Evolutionary conservation across 2,113 vertebrate genomes (phyloP).

Genomic region (Menura novaehollandiae): DNA sequence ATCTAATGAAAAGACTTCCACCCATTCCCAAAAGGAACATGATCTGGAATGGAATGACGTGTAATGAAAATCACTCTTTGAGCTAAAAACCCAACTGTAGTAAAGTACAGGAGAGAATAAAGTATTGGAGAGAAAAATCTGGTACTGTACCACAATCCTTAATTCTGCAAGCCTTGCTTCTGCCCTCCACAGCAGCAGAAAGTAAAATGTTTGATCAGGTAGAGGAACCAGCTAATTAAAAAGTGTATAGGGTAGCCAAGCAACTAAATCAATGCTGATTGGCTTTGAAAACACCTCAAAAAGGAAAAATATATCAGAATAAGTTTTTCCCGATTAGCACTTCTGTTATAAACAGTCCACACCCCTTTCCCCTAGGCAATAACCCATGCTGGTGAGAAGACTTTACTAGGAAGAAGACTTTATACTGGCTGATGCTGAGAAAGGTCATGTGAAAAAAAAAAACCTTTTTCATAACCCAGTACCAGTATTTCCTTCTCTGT

Average conservation of each 20-base stretch:
- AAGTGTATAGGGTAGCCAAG: not conserved
- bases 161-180: not conserved
- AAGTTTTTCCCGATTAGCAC: not conserved
- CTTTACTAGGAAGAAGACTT: not conserved
- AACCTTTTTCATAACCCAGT: not conserved
- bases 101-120: not conserved
- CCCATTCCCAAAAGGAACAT: slow-evolving; percentile 37
- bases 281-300: not conserved
- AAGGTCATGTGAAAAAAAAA: not conserved
- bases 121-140: not conserved
- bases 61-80: not conserved
- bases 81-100: not conserved
- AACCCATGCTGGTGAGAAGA: not conserved
- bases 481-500: not conserved
- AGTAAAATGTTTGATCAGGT: not conserved
- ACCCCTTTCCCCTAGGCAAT: not conserved
- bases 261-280: not conserved
- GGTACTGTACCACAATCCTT: not conserved
- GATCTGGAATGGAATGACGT: not conserved
- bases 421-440: not conserved
- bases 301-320: not conserved
- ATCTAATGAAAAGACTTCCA: slow-evolving; percentile 43
- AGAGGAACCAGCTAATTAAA: not conserved
- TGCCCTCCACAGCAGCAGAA: not conserved
- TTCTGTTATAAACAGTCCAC: not conserved